Evolutionary conservation across 2,797 vertebrate species (phyloP), one percentile per base, ranked within the genome.

Genomic region (Eurystomus glaucurus): DNA sequence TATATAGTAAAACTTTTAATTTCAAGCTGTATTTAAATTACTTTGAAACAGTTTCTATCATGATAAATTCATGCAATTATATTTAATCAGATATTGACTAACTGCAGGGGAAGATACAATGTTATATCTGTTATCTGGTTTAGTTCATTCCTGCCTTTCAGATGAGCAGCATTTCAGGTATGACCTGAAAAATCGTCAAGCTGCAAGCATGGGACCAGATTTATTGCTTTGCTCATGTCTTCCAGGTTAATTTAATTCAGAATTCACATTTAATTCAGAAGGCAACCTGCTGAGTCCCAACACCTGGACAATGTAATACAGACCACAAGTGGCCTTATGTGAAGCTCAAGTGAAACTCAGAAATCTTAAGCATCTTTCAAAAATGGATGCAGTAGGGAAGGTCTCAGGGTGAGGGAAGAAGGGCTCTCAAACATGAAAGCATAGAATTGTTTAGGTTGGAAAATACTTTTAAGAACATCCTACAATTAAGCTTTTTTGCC

Each of bases 61-160:
- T 57, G 93, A 97, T 95, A 97, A 95, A 97, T 93, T 74, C 70
- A 90, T 91, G 95, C 82, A 97, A 96, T 97, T 98, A 94, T 75
- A 77, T 89, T 96, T 95, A 91, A 97, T 96, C 96, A 97, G 95
- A 95, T 97, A 94, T 43, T 89, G 88, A 90, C 82, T 88, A 84
- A 82, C 77, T 85, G 70, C 9, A 17, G 75, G 54, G 31, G 75
- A 74, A 87, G 54, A 80, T 15, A 82, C 74, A 93, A 79, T 65
- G 57, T 57, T 70, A 3, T 78, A 93, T 91, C 89, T 95, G 58
- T 83, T 95, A 88, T 77, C 87, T 80, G 46, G 43, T 55, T 89
- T 64, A 77, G 91, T 41, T 93, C 90, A 77, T 57, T 79, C 84
- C 69, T 68, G 86, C 2, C 0, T 64, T 84, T 71, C 79, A 65